Evolutionary conservation across 92 coral and sea anemone species (phyloP), one percentile per base, ranked within the genome.

Genomic region (Epizoanthus stellaris): DNA sequence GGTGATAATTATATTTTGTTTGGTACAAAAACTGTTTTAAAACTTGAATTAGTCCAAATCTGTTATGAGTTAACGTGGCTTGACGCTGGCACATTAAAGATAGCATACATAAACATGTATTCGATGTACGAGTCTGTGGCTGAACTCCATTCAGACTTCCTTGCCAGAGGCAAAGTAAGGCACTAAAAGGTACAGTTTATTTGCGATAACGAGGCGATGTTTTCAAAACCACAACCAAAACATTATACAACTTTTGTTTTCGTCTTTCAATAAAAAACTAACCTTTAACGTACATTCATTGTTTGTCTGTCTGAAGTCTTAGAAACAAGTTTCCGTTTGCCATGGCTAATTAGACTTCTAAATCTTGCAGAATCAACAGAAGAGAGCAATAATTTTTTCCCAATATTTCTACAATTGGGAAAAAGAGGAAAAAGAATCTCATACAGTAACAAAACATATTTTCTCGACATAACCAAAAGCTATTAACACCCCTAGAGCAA

Each of bases 81-180:
- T 79, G 19, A 23, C 20, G 47, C 83, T 30, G 61, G 71, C 72
- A 63, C 83, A 63, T 63, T 43, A 10, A 45, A 63, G 47, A 79
- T 14, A 40, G 83, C 83, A 79, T 62, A 79, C 65, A 45, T 40
- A 62, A 79, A 19, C 58, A 62, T 62, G 64, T 64, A 79, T 57
- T 63, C 47, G 72, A 63, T 64, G 59, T 43, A 79, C 43, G 30
- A 19, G 71, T 43, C 70, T n/a, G 70, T 39, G 59, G 83, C 71
- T 43, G 72, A 79, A 68, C 73, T 12, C 17, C 19, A 13, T 68
- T 68, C 73, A 68, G 42, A 14, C 21, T 39, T 40, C 72, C 39
- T 71, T 8, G 71, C 83, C 83, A 59, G 83, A 79, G 83, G 83
- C 83, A 62, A 79, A 20, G 72, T n/a, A 79, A 79, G 61, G 39